These are phyloP conservation scores for Atta colombica DNA, from an alignment of 1,140 invertebrate species.

Conservation along the genomic window DNA sequence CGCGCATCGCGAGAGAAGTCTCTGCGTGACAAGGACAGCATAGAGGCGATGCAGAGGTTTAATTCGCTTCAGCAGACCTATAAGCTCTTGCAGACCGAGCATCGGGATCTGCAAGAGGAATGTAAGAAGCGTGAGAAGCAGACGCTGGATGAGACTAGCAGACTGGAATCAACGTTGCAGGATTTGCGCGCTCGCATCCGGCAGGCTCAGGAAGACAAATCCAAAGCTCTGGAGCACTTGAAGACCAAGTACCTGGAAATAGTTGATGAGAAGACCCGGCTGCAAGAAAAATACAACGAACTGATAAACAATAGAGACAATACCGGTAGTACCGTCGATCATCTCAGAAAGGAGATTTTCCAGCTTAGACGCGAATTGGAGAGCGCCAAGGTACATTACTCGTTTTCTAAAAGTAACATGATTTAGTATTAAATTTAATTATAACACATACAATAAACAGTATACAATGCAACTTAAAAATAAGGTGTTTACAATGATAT, in stretches of 20 bases:
- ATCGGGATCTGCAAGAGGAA: conserved; percentile 82
- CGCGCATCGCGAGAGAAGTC: conserved; percentile 85
- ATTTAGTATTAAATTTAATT: conserved; percentile 6
- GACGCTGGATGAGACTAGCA: conserved; percentile 76
- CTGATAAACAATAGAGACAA: conserved; percentile 73
- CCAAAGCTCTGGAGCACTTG: conserved; percentile 79
- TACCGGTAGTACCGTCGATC: conserved; percentile 75
- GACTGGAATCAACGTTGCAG: conserved; percentile 73
- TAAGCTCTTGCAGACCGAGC: conserved; percentile 84
- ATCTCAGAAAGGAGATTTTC: conserved; percentile 81
- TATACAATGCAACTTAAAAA: background rate
- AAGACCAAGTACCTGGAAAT: conserved; percentile 81
- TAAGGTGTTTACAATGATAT: background rate
- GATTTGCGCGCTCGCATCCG: conserved; percentile 78
- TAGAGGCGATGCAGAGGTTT: conserved; percentile 85
- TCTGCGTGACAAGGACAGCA: conserved; percentile 84
- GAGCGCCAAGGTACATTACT: conserved; percentile 73
- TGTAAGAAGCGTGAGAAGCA: conserved; percentile 80
- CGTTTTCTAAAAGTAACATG: background rate
- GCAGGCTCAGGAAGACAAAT: conserved; percentile 78
- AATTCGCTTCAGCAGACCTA: conserved; percentile 85
- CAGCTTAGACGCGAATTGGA: conserved; percentile 81
- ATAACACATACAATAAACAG: background rate
- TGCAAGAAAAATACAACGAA: conserved; percentile 81
- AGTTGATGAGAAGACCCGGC: conserved; percentile 76